Conservation (phyloP, 2,113 vertebrate genomes). For the Apodemus speciosus region DNA sequence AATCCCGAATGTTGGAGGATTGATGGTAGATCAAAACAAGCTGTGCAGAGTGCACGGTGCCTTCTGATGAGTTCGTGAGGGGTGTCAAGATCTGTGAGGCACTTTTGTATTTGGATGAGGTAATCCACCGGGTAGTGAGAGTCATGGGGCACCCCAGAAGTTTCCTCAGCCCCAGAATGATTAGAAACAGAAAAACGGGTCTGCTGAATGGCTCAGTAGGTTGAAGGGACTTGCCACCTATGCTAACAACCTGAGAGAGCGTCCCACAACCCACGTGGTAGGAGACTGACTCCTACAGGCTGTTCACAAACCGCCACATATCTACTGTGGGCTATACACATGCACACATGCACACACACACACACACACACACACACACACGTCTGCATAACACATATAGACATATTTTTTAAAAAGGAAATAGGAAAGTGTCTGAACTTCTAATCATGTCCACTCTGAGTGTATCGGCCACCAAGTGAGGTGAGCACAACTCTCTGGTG, state of each 20-base stretch:
- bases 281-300: not conserved
- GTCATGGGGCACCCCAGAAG: not conserved
- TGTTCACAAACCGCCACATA: not conserved
- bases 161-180: not conserved
- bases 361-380: not conserved
- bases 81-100: not conserved
- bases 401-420: not conserved
- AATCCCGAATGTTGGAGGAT: not conserved
- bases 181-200: not conserved
- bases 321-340: not conserved
- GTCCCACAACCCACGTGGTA: not conserved
- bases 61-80: not conserved
- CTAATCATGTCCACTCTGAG: not conserved
- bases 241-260: not conserved
- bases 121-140: no score
- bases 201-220: not conserved
- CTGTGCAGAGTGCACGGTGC: no score
- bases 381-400: no score
- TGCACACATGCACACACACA: not conserved
- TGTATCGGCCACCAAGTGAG: accelerated
- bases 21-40: not conserved
- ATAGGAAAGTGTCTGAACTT: not conserved
- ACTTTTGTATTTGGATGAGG: not conserved
- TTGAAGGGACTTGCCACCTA: not conserved
- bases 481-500: accelerated